Percentiles rank a stretch among this genome's conserved stretches.
These are phyloP conservation scores for Blastobasis adustella DNA, from an alignment of 2,888 invertebrate genomes.

Conservation along the genomic window DNA sequence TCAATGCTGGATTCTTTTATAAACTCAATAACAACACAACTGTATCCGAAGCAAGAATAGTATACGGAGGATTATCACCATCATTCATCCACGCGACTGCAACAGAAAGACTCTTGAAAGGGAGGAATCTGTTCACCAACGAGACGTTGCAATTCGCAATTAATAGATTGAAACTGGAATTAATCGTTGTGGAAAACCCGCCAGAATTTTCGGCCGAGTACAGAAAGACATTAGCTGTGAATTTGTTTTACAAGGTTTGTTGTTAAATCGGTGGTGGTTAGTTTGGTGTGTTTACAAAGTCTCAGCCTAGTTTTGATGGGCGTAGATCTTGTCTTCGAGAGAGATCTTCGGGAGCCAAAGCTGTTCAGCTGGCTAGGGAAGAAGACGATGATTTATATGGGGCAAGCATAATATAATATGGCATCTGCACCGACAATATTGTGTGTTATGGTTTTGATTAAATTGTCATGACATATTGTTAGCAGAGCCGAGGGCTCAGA, in stretches of 20 bases:
- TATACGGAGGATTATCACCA: slow-evolving; percentile 75
- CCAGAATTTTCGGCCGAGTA: slow-evolving; percentile 75
- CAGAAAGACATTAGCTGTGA: slow-evolving; percentile 74
- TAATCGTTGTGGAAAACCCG: slow-evolving; percentile 36
- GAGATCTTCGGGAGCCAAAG: too few relatives aligned
- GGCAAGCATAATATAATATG: too few relatives aligned
- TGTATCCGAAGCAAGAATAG: slow-evolving; percentile 65
- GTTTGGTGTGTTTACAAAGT: too few relatives aligned
- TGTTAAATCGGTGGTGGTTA: too few relatives aligned
- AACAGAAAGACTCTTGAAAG: slow-evolving; percentile 65
- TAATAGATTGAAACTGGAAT: slow-evolving; percentile 30
- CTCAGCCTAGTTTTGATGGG: too few relatives aligned
- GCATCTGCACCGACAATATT: too few relatives aligned
- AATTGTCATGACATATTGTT: too few relatives aligned
- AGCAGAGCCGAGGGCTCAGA: too few relatives aligned
- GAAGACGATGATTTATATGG: too few relatives aligned
- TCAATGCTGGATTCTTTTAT: slow-evolving; percentile 83
- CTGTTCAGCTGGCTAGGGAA: too few relatives aligned
- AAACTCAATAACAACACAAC: slow-evolving; percentile 58
- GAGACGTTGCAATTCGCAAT: slow-evolving; percentile 51
- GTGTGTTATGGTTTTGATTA: too few relatives aligned
- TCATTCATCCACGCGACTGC: slow-evolving; percentile 57
- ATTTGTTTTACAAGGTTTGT: slow-evolving; percentile 78
- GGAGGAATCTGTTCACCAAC: slow-evolving; percentile 51
- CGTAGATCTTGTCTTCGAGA: too few relatives aligned